Base-by-base conservation (phyloP, 2,797 vertebrate genomes). In the Manis pentadactyla region DNA sequence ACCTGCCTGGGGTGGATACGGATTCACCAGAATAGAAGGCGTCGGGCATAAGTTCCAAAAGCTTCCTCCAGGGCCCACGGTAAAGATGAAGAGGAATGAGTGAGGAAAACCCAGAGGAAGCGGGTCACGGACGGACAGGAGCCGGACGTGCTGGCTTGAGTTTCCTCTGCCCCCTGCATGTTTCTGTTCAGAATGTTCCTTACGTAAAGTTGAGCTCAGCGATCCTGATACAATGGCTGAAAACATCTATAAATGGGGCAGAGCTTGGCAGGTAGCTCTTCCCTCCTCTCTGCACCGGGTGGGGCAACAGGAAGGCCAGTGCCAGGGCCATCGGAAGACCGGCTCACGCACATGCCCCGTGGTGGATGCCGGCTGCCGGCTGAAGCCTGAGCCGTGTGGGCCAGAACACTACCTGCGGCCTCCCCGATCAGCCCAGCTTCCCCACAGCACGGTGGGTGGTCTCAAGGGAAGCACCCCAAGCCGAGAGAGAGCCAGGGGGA, bases 121-220 rank as follows among this genome's bases (percentile, higher is more conserved):
- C 66, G 8, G n/a, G 9, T 2, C 57, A 11, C 4, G 2, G 4
- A 34, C 39, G 66, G 14, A 13, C 1, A 23, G n/a, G 19, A 55
- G 4, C 25, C 55, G 5, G 5, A 18, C 3, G 0, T 1, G 0
- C 21, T 18, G 13, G 71, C 63, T 27, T 11, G 3, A 19, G 1
- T 0, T 4, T 37, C 49, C 51, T 59, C 81, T 29, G 69, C 29
- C 29, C 34, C 9, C 61, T 49, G 13, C 12, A 13, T 59, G 69
- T 59, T 55, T n/a, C 42, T 77, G 15, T 42, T 49, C 27, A 49
- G 29, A 63, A 11, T 7, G 7, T 39, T 39, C 31, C 19, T 57
- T 4, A 66, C 39, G 49, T 82, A 0, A 73, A 61, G 42, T 13
- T 90, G 55, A 11, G 46, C 53, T 94, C 39, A 27, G 34, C 34